Evolutionary conservation across 2,113 vertebrate genomes (phyloP).

Genomic region (Phrynocephalus versicolor): DNA sequence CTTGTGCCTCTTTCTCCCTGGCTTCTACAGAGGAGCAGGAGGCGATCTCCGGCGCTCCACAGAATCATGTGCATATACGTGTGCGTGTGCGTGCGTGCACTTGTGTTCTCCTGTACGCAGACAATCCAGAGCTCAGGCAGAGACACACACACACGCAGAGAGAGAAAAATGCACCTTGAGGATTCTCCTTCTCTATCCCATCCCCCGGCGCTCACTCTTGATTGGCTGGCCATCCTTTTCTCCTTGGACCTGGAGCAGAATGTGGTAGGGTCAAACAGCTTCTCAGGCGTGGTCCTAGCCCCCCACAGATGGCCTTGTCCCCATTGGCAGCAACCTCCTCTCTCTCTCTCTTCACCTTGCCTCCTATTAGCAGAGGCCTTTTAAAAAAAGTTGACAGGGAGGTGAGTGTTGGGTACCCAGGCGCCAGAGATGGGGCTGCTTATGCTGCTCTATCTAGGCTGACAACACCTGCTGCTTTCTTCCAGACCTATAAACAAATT

Average conservation of each 20-base stretch:
- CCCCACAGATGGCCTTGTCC: slow-evolving; percentile 53
- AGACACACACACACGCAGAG: neutral
- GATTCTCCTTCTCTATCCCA: neutral
- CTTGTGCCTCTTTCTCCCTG: neutral
- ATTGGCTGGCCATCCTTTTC: neutral
- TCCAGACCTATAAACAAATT: slow-evolving; percentile 42
- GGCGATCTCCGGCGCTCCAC: neutral
- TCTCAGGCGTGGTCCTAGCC: slow-evolving; percentile 53
- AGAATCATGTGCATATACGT: neutral
- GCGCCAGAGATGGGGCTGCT: neutral
- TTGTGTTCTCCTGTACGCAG: neutral
- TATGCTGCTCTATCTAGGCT: no score
- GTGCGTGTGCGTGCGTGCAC: neutral
- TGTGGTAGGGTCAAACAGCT: slow-evolving; percentile 60
- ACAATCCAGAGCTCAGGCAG: no score
- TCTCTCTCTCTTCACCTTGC: slow-evolving; percentile 57
- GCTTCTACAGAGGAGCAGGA: slow-evolving; percentile 1
- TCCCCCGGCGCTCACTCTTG: neutral
- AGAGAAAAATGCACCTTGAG: neutral
- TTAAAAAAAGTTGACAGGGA: slow-evolving; percentile 27
- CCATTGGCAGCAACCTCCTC: slow-evolving; percentile 49
- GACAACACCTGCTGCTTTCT: slow-evolving; percentile 12
- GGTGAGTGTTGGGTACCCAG: neutral
- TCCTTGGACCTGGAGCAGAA: slow-evolving; percentile 46
- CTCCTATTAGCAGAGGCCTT: slow-evolving; percentile 48